Evolutionary conservation across 2,113 vertebrate genomes (phyloP), one percentile per base, ranked within the genome.

Genomic region (Vulpes ferrilata): DNA sequence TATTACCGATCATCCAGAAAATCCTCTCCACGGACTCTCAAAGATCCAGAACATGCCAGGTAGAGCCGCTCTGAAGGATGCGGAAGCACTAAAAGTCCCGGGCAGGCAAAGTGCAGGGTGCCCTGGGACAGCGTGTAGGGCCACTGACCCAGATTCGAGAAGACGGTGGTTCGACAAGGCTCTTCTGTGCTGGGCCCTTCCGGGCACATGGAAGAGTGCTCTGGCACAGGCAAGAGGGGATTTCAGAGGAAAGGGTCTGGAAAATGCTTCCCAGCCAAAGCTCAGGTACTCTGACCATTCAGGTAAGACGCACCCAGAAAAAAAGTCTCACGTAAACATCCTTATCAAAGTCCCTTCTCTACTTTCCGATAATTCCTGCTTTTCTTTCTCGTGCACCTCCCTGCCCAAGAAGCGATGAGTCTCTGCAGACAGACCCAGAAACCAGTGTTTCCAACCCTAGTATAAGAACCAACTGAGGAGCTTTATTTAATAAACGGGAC

Each of bases 51-150:
- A 30, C 1, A 2, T 4, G 23, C 62, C 38, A 13, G n/a, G 79
- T 11, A 4, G 15, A 27, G 20, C 13, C 7, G 43, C 62, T 65
- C 48, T 13, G n/a, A 79, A 27, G 11, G 32, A n/a, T 4, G 2
- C n/a, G 0, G 57, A 55, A 83, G 8, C 10, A 38, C 0, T 2
- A 32, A 10, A 20, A 6, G 69, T 13, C 53, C 51, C 0, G 2
- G 86, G 1, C 0, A 0, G 65, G 57, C 30, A 2, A 10, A 48
- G 48, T 0, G 17, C n/a, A 7, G 17, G 32, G 7, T 1, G 0
- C 20, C 8, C 69, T 57, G 80, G 19, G 60, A 55, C 0, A 3
- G 7, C 25, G 38, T n/a, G 53, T 0, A 57, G n/a, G 73, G 53
- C 13, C 15, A 2, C 60, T 2, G 13, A 43, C 62, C 32, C 48